phyloP scores from a whole-genome alignment of 1,140 invertebrate genomes.

The Colletes gigas region DNA sequence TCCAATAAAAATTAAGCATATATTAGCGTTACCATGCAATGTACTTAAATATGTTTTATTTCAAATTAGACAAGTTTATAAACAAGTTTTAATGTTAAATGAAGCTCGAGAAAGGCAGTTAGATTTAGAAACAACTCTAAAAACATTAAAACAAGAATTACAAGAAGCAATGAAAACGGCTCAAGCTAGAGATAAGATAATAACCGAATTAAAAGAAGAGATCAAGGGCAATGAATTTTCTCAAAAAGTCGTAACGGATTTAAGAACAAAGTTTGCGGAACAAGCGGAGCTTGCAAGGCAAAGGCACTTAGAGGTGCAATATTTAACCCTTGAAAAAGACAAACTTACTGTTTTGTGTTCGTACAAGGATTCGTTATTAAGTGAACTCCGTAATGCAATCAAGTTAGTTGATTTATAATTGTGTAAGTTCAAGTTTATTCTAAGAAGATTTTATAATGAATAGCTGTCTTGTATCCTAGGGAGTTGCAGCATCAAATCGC shows the following conservation, averaged over 20 bases:
- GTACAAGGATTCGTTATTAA: slow-evolving; percentile 58
- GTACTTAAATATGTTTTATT: slow-evolving; percentile 21
- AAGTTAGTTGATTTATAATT: slow-evolving; percentile 56
- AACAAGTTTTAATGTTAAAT: slow-evolving; percentile 46
- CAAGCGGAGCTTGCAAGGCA: slow-evolving; percentile 59
- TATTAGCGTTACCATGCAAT: background rate
- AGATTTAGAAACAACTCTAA: slow-evolving; percentile 39
- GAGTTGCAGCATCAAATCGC: slow-evolving; percentile 61
- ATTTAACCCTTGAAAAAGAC: slow-evolving; percentile 63
- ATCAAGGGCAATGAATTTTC: slow-evolving; percentile 46
- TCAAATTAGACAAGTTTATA: slow-evolving; percentile 52
- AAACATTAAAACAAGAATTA: slow-evolving; percentile 49
- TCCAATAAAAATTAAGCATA: background rate
- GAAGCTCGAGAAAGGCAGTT: slow-evolving; percentile 31
- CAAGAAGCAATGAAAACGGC: slow-evolving; percentile 38
- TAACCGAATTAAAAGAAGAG: slow-evolving; percentile 50
- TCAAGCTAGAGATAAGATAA: slow-evolving; percentile 43
- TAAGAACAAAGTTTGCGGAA: slow-evolving; percentile 54
- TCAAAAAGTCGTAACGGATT: slow-evolving; percentile 49
- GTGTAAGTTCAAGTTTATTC: background rate
- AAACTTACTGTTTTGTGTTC: slow-evolving; percentile 58
- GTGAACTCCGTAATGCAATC: slow-evolving; percentile 52
- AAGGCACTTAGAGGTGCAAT: slow-evolving; percentile 51
- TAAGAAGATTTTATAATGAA: background rate
- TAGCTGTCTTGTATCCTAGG: slow-evolving; percentile 46